Percentiles rank a stretch among this genome's conserved stretches.
Conservation (phyloP, 1,140 invertebrate genomes). For the Leptinotarsa texana region DNA sequence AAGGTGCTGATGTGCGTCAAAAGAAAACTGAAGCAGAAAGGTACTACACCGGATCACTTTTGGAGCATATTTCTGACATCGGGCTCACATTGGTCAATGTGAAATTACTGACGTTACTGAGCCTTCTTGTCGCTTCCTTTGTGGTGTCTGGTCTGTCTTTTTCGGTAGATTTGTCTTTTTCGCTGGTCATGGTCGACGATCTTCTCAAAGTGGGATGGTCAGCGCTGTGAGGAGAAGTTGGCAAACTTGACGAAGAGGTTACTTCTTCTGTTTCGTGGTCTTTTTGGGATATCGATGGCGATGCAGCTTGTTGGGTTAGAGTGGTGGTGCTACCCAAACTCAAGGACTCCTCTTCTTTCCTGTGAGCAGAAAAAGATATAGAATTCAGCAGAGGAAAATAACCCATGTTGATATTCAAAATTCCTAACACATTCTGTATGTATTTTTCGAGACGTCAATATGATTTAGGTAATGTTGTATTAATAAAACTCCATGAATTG, state of each 20-base stretch:
- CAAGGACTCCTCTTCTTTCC: slow-evolving; percentile 46
- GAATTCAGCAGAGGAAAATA: too few relatives aligned
- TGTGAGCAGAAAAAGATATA: slow-evolving; percentile 2
- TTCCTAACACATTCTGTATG: too few relatives aligned
- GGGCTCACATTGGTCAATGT: slow-evolving; percentile 63
- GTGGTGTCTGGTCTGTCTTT: slow-evolving; percentile 40
- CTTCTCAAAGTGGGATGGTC: slow-evolving; percentile 38
- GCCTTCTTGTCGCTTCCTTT: slow-evolving; percentile 32
- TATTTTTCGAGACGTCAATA: too few relatives aligned
- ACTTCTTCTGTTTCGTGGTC: slow-evolving; percentile 49
- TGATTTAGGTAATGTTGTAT: too few relatives aligned
- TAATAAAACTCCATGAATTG: too few relatives aligned
- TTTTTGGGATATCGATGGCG: slow-evolving; percentile 32
- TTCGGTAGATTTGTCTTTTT: slow-evolving; percentile 47
- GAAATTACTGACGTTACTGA: slow-evolving; percentile 54
- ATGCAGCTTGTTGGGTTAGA: slow-evolving; percentile 46
- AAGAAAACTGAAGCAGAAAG: slow-evolving; percentile 21
- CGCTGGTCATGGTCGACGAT: slow-evolving; percentile 49
- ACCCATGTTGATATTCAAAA: too few relatives aligned
- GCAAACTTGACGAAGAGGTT: slow-evolving; percentile 48
- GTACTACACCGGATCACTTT: slow-evolving; percentile 55
- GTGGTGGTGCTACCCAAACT: slow-evolving; percentile 48
- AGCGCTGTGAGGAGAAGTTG: slow-evolving; percentile 54
- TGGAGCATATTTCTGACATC: slow-evolving; percentile 44
- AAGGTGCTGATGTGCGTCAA: too few relatives aligned